Evolutionary conservation across 2,888 invertebrate species (phyloP).

Genomic region (Amblyjoppa fuscipennis): DNA sequence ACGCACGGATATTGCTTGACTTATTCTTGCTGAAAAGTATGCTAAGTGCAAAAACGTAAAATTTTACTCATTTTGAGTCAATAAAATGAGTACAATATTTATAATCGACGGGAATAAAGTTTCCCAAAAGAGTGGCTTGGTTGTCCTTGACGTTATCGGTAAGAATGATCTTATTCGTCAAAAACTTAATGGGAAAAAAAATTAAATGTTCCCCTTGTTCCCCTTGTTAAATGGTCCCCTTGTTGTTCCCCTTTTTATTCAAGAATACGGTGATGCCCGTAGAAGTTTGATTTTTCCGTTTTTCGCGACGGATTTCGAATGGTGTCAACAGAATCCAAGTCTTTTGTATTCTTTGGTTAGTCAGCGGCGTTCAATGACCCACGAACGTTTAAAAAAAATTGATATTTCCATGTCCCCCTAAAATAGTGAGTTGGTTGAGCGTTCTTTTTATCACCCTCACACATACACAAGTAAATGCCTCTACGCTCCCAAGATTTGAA

Average conservation of each 20-base stretch:
- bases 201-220: neutral
- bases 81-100: no score
- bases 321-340: neutral
- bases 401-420: constrained; percentile 26
- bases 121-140: neutral
- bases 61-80: no score
- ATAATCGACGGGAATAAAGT: neutral
- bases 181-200: neutral
- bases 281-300: neutral
- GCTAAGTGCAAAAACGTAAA: no score
- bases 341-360: constrained; percentile 6
- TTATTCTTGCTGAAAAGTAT: no score
- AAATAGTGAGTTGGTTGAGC: constrained; percentile 3
- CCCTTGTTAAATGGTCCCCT: neutral
- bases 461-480: constrained; percentile 26
- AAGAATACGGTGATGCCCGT: neutral
- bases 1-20: no score
- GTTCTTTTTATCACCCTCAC: constrained; percentile 21
- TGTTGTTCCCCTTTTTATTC: neutral
- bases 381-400: constrained; percentile 49
- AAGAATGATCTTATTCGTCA: neutral
- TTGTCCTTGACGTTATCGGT: neutral
- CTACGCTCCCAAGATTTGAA: constrained; percentile 49
- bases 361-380: constrained; percentile 53
- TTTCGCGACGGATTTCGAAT: neutral